phyloP scores from a whole-genome alignment of 2,113 vertebrate species.

The Dolichotis patagonum region DNA sequence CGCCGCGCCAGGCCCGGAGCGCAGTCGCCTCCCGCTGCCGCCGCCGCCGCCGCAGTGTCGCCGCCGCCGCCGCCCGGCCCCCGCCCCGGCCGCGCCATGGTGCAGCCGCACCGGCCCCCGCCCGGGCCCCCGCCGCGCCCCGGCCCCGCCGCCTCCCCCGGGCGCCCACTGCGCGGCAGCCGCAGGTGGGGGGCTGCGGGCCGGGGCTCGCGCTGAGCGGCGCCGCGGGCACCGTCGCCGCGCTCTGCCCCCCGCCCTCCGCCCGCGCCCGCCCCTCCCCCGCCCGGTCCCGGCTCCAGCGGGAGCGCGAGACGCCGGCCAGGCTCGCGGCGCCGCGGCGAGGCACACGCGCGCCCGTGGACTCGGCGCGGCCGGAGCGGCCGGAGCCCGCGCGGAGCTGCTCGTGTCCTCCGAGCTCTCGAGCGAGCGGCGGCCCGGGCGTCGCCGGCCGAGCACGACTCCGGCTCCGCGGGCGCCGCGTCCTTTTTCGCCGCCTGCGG shows the following conservation, averaged over 20 bases:
- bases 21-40: slow-evolving; percentile 25
- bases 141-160: slow-evolving; percentile 52
- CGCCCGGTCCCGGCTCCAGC: slow-evolving; percentile 82
- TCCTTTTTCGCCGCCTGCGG: slow-evolving; percentile 83
- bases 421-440: neutral
- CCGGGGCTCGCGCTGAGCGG: slow-evolving; percentile 78
- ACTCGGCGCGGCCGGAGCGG: slow-evolving; percentile 61
- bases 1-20: neutral
- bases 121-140: slow-evolving; percentile 67
- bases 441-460: slow-evolving; percentile 52
- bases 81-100: slow-evolving; percentile 69
- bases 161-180: slow-evolving; percentile 67
- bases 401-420: slow-evolving; percentile 14
- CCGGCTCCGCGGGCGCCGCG: slow-evolving; percentile 13
- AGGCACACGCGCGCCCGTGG: slow-evolving; percentile 80
- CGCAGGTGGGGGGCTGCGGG: slow-evolving; percentile 72
- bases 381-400: neutral
- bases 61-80: slow-evolving; percentile 50
- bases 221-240: slow-evolving; percentile 81
- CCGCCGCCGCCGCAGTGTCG: slow-evolving; percentile 42
- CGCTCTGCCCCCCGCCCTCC: slow-evolving; percentile 70
- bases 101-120: slow-evolving; percentile 75
- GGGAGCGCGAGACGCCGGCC: slow-evolving; percentile 86
- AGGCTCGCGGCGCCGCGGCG: slow-evolving; percentile 80
- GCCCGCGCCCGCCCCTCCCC: slow-evolving; percentile 19